A percentile compares a stretch with the other conserved stretches of the same genome.
Conservation (phyloP, 2,113 vertebrate genomes). For the Vidua chalybeata region DNA sequence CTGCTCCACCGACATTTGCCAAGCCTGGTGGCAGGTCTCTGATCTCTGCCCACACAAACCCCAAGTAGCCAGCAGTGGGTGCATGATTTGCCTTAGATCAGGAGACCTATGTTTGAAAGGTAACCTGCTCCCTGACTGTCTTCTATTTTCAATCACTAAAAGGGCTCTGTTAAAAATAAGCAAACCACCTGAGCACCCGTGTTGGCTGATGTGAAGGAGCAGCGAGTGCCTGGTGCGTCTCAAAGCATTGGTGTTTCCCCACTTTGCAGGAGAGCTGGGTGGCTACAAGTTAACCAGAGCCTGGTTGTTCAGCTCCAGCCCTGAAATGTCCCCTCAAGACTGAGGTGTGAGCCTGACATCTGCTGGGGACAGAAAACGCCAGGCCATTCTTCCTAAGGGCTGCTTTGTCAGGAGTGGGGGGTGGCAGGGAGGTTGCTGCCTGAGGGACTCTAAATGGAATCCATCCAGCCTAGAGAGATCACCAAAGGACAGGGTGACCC, state of each 20-base stretch:
- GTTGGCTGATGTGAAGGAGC: not conserved
- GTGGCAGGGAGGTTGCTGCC: not conserved
- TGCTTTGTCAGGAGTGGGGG: not conserved
- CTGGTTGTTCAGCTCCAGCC: not conserved
- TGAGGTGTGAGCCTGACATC: constrained; percentile 32
- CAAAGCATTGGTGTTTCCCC: not conserved
- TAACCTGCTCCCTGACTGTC: not conserved
- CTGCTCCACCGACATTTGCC: not conserved
- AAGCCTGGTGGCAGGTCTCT: not conserved
- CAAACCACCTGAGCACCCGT: not conserved
- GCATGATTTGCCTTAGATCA: not conserved
- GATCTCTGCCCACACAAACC: not conserved
- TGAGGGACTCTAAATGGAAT: accelerated
- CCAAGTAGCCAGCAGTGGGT: not conserved
- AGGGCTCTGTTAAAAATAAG: not conserved
- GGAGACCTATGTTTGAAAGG: not conserved
- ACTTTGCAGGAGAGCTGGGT: not conserved
- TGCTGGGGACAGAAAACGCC: not conserved
- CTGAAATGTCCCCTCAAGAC: not conserved
- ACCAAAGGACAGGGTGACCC: not conserved
- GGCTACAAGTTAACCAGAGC: not conserved
- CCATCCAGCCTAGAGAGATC: not conserved
- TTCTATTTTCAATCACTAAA: not conserved
- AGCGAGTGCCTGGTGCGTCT: not conserved
- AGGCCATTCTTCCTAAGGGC: not conserved